These are phyloP conservation scores for Dicyrtomina minuta DNA, from an alignment of 2,888 invertebrate species.

Conservation along the genomic window DNA sequence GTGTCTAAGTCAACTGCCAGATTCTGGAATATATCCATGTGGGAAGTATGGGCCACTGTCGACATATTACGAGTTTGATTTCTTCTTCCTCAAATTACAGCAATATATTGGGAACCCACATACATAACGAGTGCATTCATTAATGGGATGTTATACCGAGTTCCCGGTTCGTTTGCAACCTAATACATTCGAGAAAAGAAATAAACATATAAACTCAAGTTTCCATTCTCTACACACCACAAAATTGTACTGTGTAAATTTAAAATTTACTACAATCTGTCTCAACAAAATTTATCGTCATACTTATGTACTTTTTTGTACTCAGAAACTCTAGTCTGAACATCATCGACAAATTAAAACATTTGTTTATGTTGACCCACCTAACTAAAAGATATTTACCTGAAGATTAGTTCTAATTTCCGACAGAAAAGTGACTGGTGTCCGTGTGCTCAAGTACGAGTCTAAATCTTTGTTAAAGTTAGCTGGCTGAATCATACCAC, in stretches of 20 bases:
- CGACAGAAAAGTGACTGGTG: slow-evolving; percentile 92
- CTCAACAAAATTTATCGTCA: no score
- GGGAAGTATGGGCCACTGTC: slow-evolving; percentile 97
- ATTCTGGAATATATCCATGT: slow-evolving; percentile 99
- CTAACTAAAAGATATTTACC: no score
- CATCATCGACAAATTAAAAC: no score
- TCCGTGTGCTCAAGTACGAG: slow-evolving; percentile 88
- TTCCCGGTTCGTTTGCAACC: slow-evolving; percentile 80
- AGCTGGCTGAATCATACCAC: slow-evolving; percentile 79
- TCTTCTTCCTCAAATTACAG: slow-evolving; percentile 84
- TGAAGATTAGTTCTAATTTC: slow-evolving; percentile 88
- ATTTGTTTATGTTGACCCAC: no score
- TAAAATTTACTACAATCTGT: no score
- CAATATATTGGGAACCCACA: slow-evolving; percentile 95
- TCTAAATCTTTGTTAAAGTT: slow-evolving; percentile 95
- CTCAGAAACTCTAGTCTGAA: no score
- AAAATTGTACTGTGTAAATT: no score
- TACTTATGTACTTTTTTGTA: no score
- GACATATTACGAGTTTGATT: slow-evolving; percentile 92
- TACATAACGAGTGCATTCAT: slow-evolving; percentile 97
- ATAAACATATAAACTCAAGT: slow-evolving; percentile 14
- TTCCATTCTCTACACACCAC: no score
- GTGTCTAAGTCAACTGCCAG: slow-evolving; percentile 96
- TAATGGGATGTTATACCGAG: slow-evolving; percentile 89
- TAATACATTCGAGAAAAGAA: slow-evolving; percentile 39